Percentiles rank a stretch among this genome's conserved stretches.
Evolutionary conservation across 2,888 invertebrate genomes (phyloP).

Genomic region (Gibbula magus): DNA sequence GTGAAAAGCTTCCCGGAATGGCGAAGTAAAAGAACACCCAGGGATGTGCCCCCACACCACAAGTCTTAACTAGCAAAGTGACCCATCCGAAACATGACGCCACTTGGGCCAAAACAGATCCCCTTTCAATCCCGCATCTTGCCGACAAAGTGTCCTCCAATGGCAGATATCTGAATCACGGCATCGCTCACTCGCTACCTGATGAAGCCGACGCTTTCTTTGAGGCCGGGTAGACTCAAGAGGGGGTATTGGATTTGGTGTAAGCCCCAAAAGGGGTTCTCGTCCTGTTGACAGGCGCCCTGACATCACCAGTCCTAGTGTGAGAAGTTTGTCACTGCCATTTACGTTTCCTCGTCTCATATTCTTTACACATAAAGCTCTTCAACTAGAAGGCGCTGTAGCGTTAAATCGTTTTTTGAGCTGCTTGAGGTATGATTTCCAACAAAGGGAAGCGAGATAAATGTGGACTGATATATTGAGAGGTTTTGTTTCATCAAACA

Average conservation of each 20-base stretch:
- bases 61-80: neutral
- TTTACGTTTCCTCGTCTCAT: constrained; percentile 6
- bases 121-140: neutral
- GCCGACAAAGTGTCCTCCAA: neutral
- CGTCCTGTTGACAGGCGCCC: neutral
- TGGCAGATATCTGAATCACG: neutral
- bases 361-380: constrained; percentile 1
- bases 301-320: neutral
- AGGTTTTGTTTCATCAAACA: neutral
- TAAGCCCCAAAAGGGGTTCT: neutral
- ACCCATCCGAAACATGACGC: neutral
- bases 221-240: neutral
- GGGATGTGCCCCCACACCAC: neutral
- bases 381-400: neutral
- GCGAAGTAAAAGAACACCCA: neutral
- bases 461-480: neutral
- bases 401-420: constrained; percentile 10
- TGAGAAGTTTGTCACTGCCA: neutral
- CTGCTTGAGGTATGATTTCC: neutral
- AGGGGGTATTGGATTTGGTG: constrained; percentile 2
- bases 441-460: neutral
- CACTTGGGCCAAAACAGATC: neutral
- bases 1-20: neutral
- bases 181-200: neutral
- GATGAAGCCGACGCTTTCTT: neutral